Base-by-base conservation (phyloP, 2,888 invertebrate species). In the Catocala fraxini region DNA sequence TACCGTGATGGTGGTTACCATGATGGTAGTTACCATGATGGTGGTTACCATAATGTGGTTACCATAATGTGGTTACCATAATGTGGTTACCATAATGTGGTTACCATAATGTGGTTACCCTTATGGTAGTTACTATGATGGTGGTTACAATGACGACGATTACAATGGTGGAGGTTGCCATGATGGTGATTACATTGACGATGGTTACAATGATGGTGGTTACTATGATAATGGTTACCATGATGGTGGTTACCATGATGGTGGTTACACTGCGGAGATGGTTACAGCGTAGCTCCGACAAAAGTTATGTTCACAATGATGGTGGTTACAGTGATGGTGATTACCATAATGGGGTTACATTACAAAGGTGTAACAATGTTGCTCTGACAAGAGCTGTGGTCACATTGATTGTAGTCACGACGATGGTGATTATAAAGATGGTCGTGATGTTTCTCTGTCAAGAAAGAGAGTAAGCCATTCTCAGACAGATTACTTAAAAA, bases 191-290 rank as follows among this genome's bases (percentile, higher is more conserved):
- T n/a, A 62, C 11, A 64, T 63, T 51, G 55, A 48, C 33, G 53
- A 10, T 56, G 47, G 51, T 63, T 51, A 51, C 46, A 47, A 34
- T 11, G 54, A 47, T 15, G 52, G 56, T 45, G 47, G 25, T 42
- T 43, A 47, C 25, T 0, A 51, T 35, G 33, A 34, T 25, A 6
- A 0, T 46, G 47, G 47, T 47, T 47, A 47, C 25, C 6, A 4
- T 10, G 25, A 6, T 9, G 48, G 33, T 58, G 34, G 61, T 66
- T 41, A 70, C 46, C 65, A 63, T 55, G 45, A 39, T 66, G 34
- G n/a, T 35, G 35, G 35, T 4, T 35, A 35, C 35, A 2, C 5
- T 35, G 35, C 15, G 15, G 4, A 7, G 35, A 39, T 13, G 9
- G n/a, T 35, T 48, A 47, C 45, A 10, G 45, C 15, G 7, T 25